A percentile compares a stretch with the other conserved stretches of the same genome.
Conservation (phyloP, 2,797 vertebrate genomes). For the Melanotaenia trifasciata region DNA sequence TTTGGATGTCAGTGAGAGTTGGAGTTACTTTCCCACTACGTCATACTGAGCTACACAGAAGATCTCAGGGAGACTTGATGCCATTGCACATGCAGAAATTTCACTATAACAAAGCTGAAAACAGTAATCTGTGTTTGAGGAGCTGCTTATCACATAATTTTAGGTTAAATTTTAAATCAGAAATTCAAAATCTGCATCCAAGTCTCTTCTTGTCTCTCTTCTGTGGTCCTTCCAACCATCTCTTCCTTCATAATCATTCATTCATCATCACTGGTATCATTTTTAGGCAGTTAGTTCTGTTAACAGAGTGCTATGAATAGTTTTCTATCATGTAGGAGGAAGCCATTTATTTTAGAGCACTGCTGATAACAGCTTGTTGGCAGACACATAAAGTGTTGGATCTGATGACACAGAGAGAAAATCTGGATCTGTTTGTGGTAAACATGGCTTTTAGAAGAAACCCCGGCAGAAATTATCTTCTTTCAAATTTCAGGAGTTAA, state of each 20-base stretch:
- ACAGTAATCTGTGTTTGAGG: constrained; percentile 10
- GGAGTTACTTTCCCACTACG: constrained; percentile 46
- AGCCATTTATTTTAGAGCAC: constrained; percentile 40
- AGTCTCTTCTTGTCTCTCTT: background rate
- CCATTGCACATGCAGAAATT: constrained; percentile 32
- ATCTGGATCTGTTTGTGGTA: background rate
- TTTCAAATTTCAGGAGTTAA: no score
- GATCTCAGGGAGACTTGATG: constrained; percentile 44
- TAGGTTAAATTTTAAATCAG: background rate
- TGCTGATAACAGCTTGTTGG: constrained; percentile 36
- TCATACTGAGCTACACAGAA: constrained; percentile 55
- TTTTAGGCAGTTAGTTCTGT: constrained; percentile 12
- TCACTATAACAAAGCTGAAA: constrained; percentile 17
- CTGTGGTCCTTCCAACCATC: background rate
- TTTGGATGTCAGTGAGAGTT: constrained; percentile 46
- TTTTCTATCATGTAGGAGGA: constrained; percentile 15
- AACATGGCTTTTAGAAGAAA: background rate
- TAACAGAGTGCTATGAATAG: constrained; percentile 36
- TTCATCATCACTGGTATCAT: background rate
- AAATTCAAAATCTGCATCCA: background rate
- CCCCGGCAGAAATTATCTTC: background rate
- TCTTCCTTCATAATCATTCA: constrained; percentile 8
- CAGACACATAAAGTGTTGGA: constrained; percentile 41
- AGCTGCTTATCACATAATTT: background rate
- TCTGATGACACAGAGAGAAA: constrained; percentile 26